These are phyloP conservation scores for Limnephilus auricula DNA, from an alignment of 2,888 invertebrate species.

Conservation along the genomic window DNA sequence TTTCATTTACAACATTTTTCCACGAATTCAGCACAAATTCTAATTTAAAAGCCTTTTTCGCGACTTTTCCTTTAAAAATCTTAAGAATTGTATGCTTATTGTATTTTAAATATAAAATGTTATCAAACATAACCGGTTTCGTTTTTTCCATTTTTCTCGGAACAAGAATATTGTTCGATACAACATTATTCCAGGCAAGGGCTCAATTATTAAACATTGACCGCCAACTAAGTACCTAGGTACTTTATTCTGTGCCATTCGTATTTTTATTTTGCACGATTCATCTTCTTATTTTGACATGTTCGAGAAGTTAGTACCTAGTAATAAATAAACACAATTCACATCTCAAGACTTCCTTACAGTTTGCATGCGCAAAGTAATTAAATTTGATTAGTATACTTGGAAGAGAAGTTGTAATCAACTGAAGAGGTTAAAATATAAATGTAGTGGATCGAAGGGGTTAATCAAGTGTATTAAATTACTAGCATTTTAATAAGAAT, in stretches of 20 bases:
- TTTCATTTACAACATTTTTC: too few relatives aligned
- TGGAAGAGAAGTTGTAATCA: not conserved
- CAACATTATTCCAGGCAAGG: too few relatives aligned
- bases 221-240: not conserved
- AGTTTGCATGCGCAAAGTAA: not conserved
- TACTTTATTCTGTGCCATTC: not conserved
- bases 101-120: too few relatives aligned
- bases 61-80: too few relatives aligned
- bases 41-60: too few relatives aligned
- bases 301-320: not conserved
- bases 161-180: too few relatives aligned
- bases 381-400: not conserved
- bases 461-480: not conserved
- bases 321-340: not conserved
- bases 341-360: not conserved
- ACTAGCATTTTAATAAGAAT: not conserved
- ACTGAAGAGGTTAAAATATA: not conserved
- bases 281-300: not conserved
- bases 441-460: not conserved
- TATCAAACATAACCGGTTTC: too few relatives aligned
- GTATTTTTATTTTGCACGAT: not conserved
- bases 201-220: too few relatives aligned
- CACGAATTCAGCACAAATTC: too few relatives aligned
- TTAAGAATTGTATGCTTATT: too few relatives aligned
- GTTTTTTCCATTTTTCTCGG: too few relatives aligned